Percentiles rank a stretch among this genome's conserved stretches.
phyloP scores from a whole-genome alignment of 2,113 vertebrate genomes.

The Lasiurus cinereus region DNA sequence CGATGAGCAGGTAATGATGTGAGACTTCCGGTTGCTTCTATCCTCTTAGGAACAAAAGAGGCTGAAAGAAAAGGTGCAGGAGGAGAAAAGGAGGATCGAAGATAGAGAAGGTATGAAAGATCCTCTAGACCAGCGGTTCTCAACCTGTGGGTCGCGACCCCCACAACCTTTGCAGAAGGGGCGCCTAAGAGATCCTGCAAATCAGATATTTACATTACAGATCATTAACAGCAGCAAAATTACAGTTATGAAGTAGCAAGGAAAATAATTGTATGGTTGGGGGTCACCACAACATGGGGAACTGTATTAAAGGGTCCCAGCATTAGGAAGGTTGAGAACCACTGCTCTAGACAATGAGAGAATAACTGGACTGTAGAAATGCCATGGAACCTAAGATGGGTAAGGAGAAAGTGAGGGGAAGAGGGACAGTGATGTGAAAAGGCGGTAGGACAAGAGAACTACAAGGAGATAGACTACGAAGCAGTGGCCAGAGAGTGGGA shows the following conservation, averaged over 20 bases:
- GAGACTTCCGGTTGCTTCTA: background rate
- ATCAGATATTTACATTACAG: too few relatives aligned
- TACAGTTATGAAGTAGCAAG: too few relatives aligned
- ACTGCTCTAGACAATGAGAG: background rate
- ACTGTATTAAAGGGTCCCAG: too few relatives aligned
- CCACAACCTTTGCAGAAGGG: too few relatives aligned
- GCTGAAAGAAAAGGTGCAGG: background rate
- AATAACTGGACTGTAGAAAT: conserved; percentile 6
- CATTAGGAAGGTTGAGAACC: too few relatives aligned
- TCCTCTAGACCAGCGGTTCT: background rate
- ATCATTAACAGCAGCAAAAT: too few relatives aligned
- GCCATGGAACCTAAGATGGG: background rate
- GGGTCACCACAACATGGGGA: too few relatives aligned
- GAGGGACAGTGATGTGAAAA: background rate
- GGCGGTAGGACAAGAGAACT: background rate
- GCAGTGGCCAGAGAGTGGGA: background rate
- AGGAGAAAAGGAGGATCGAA: background rate
- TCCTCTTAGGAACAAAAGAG: conserved; percentile 22
- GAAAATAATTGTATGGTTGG: too few relatives aligned
- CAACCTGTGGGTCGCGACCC: too few relatives aligned
- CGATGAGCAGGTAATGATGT: background rate
- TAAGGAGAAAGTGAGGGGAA: background rate
- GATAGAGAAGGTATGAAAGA: background rate
- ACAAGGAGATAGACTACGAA: conserved; percentile 9
- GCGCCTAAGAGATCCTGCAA: too few relatives aligned